These are phyloP conservation scores for Eira barbara DNA, from an alignment of 2,113 vertebrate genomes.

Conservation along the genomic window DNA sequence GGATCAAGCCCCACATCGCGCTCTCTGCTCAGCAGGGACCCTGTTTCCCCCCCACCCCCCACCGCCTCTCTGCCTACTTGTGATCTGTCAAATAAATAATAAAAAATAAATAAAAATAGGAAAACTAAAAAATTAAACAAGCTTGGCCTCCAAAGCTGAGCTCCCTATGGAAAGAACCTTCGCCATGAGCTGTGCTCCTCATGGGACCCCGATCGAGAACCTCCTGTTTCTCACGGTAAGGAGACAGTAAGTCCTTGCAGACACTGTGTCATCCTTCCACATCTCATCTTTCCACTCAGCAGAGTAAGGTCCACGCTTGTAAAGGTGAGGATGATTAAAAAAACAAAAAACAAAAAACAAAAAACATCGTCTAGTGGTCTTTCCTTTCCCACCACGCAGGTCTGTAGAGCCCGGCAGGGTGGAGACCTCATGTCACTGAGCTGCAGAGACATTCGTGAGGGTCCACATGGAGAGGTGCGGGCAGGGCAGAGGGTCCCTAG, in stretches of 20 bases:
- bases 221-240: not conserved
- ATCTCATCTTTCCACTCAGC: not conserved
- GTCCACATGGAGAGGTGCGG: not conserved
- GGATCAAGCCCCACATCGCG: no score
- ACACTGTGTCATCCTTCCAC: not conserved
- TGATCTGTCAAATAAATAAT: no score
- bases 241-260: not conserved
- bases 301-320: not conserved
- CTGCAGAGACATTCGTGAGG: not conserved
- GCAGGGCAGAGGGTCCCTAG: not conserved
- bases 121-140: not conserved
- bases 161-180: not conserved
- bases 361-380: rapidly evolving
- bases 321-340: not conserved
- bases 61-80: no score
- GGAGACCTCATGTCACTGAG: not conserved
- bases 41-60: no score
- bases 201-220: not conserved
- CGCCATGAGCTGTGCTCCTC: not conserved
- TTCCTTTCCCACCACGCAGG: not conserved
- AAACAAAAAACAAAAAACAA: no score
- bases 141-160: not conserved
- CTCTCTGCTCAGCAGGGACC: no score
- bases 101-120: not conserved
- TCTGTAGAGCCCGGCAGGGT: not conserved